A percentile compares a stretch with the other conserved stretches of the same genome.
phyloP scores from a whole-genome alignment of 2,888 invertebrate species.

The Galerucella pusilla region DNA sequence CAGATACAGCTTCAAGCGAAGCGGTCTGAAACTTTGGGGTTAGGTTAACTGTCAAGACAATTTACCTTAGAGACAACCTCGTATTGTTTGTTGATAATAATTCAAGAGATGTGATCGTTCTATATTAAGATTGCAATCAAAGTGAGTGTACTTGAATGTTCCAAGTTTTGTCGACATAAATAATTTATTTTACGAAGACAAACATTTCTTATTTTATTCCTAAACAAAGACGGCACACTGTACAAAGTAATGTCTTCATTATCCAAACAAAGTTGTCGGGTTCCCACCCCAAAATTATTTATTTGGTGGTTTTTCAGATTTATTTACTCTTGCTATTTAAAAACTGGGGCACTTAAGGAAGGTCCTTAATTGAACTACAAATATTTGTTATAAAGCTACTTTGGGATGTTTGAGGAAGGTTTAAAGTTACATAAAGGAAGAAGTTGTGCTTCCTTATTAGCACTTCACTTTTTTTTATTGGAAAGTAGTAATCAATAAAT shows the following conservation, averaged over 20 bases:
- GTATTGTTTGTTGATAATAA: no score
- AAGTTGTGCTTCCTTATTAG: slow-evolving; percentile 37
- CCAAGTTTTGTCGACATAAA: no score
- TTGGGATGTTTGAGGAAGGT: slow-evolving; percentile 36
- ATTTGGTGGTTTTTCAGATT: slow-evolving; percentile 16
- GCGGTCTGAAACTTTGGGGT: no score
- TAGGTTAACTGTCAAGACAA: no score
- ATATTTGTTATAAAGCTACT: slow-evolving; percentile 42
- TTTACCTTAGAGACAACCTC: no score
- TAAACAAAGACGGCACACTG: background rate
- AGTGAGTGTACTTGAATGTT: no score
- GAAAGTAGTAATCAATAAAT: no score
- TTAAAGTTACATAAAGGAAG: slow-evolving; percentile 38
- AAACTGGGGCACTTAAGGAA: slow-evolving; percentile 44
- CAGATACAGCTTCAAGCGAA: no score
- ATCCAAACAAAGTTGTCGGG: slow-evolving; percentile 35
- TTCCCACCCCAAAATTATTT: slow-evolving; percentile 29
- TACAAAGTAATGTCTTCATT: slow-evolving; percentile 17
- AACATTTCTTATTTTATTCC: background rate
- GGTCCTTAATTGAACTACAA: slow-evolving; percentile 44
- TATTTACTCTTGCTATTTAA: slow-evolving; percentile 38
- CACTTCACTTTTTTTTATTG: slow-evolving; percentile 15
- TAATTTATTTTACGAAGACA: no score
- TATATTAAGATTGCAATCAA: no score
- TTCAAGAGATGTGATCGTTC: no score